phyloP scores from a whole-genome alignment of 2,888 invertebrate genomes.

The Eristalis arbustorum region DNA sequence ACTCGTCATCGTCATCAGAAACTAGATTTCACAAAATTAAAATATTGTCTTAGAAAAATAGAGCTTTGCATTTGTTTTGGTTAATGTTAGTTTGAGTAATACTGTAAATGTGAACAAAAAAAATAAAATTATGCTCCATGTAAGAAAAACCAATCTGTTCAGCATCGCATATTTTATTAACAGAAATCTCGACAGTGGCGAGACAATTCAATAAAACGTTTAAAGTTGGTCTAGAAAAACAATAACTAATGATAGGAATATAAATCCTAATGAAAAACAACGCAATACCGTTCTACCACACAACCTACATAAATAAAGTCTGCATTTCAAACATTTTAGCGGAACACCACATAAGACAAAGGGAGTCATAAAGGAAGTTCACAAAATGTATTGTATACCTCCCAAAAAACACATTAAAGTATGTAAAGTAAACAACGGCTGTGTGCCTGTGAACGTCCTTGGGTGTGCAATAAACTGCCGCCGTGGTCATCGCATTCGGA shows the following conservation, averaged over 20 bases:
- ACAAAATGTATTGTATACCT: neutral
- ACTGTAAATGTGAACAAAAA: no score
- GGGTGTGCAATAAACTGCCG: conserved; percentile 37
- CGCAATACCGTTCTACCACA: conserved; percentile 57
- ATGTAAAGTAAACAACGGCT: conserved; percentile 55
- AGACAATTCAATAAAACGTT: conserved; percentile 55
- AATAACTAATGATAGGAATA: conserved; percentile 46
- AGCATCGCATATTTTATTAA: conserved; percentile 1
- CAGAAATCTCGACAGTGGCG: conserved; percentile 24
- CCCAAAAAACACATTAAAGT: conserved; percentile 20
- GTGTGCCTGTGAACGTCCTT: conserved; percentile 47
- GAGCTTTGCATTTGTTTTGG: no score
- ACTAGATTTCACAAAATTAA: no score
- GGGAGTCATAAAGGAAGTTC: conserved; percentile 50
- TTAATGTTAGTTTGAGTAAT: no score
- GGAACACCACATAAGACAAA: conserved; percentile 66
- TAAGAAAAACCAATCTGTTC: no score
- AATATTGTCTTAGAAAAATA: no score
- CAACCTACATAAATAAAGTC: conserved; percentile 40
- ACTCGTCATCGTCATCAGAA: no score
- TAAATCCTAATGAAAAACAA: conserved; percentile 40
- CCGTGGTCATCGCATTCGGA: conserved; percentile 20
- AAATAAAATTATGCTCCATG: no score
- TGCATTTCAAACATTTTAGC: conserved; percentile 56
- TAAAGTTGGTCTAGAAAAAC: conserved; percentile 54